These are phyloP conservation scores for Ammospiza nelsoni DNA, from an alignment of 2,113 vertebrate species.

Conservation along the genomic window DNA sequence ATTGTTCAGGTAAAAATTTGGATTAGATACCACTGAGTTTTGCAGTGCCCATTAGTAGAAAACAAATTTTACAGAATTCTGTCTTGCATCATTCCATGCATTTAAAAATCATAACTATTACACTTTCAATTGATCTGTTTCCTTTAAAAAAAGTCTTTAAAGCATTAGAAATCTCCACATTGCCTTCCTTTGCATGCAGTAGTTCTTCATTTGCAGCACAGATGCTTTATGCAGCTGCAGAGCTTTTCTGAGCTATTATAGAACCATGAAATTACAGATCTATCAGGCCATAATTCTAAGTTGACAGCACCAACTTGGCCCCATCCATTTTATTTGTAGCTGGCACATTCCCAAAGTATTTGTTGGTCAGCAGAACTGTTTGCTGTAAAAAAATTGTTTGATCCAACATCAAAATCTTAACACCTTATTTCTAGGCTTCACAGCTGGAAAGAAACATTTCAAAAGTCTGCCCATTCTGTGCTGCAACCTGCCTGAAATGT, in stretches of 20 bases:
- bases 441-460: neutral
- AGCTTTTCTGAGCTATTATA: neutral
- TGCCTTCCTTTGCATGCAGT: neutral
- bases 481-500: neutral
- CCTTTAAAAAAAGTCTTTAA: neutral
- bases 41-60: neutral
- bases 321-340: neutral
- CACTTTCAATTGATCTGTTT: neutral
- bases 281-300: neutral
- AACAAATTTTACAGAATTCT: neutral
- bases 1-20: neutral
- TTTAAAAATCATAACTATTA: neutral
- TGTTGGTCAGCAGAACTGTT: conserved; percentile 5
- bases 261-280: neutral
- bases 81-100: neutral
- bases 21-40: neutral
- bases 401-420: neutral
- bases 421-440: neutral
- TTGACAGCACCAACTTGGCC: neutral
- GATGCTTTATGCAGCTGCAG: neutral
- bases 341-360: neutral
- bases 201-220: neutral
- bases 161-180: neutral
- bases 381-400: neutral
- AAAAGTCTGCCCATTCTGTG: neutral